phyloP scores from a whole-genome alignment of 2,797 vertebrate genomes.

The Lacerta viridis region DNA sequence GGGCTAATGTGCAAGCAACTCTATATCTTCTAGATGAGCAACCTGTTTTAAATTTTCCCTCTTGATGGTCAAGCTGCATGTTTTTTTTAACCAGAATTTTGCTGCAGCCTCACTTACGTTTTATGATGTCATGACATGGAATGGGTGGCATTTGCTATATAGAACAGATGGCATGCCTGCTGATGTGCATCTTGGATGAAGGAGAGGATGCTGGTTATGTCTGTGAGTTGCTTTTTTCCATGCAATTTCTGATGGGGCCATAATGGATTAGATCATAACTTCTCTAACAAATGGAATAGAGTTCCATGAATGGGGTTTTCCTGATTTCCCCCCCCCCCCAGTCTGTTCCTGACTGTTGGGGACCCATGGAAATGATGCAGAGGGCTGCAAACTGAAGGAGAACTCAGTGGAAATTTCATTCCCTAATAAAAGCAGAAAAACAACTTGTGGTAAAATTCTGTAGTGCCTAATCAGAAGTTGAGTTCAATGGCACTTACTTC shows the following conservation, averaged over 20 bases:
- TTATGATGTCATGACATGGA: constrained; percentile 29
- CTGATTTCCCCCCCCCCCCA: background rate
- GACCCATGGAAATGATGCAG: background rate
- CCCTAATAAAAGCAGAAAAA: background rate
- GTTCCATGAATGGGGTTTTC: background rate
- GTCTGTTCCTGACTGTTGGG: background rate
- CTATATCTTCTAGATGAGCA: background rate
- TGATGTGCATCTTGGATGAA: background rate
- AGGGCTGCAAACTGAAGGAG: background rate
- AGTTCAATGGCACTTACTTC: background rate
- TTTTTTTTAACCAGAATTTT: background rate
- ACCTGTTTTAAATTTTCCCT: background rate
- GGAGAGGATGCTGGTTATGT: background rate
- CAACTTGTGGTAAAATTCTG: background rate
- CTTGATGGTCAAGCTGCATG: background rate
- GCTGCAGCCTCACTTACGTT: background rate
- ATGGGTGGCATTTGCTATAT: background rate
- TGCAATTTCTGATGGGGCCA: background rate
- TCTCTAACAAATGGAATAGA: background rate
- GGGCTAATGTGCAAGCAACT: background rate
- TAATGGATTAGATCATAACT: background rate
- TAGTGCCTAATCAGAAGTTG: background rate
- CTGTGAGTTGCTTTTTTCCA: background rate
- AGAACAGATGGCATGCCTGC: background rate
- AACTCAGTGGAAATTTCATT: background rate